Evolutionary conservation across 2,888 invertebrate genomes (phyloP).

Genomic region (Choristoneura rosaceana): DNA sequence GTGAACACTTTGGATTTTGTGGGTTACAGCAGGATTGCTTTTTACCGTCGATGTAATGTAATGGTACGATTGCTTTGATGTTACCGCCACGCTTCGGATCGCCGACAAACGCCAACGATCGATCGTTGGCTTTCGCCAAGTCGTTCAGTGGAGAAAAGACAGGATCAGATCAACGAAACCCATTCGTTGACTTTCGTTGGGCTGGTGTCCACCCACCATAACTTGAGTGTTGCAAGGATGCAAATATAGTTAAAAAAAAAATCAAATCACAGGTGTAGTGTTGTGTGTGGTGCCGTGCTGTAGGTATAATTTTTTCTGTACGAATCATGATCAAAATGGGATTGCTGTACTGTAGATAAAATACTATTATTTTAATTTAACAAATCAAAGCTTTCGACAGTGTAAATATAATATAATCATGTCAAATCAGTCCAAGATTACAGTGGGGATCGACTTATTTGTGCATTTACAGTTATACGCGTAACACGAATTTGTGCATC

Average conservation of each 20-base stretch:
- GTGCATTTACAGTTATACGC: conserved; percentile 84
- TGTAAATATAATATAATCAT: conserved; percentile 46
- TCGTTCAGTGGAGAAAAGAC: too few relatives aligned
- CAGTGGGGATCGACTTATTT: conserved; percentile 69
- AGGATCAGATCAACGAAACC: too few relatives aligned
- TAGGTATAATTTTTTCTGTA: conserved; percentile 42
- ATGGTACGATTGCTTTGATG: too few relatives aligned
- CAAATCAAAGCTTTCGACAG: conserved; percentile 26
- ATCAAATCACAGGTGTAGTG: conserved; percentile 70
- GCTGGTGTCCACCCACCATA: too few relatives aligned
- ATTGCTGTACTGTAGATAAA: conserved; percentile 42
- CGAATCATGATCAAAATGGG: conserved; percentile 41
- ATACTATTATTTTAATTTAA: conserved; percentile 32
- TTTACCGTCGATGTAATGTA: too few relatives aligned
- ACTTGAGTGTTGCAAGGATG: conserved; percentile 54
- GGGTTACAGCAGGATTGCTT: too few relatives aligned
- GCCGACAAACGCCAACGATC: too few relatives aligned
- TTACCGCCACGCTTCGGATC: too few relatives aligned
- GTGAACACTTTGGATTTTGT: too few relatives aligned
- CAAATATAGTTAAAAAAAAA: conserved; percentile 46
- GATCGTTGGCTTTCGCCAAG: too few relatives aligned
- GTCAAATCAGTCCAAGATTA: conserved; percentile 51
- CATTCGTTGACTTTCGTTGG: too few relatives aligned
- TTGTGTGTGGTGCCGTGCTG: conserved; percentile 48
- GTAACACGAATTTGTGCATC: conserved; percentile 86